These are phyloP conservation scores for Pituophis catenifer DNA, from an alignment of 2,113 vertebrate species.

Conservation along the genomic window DNA sequence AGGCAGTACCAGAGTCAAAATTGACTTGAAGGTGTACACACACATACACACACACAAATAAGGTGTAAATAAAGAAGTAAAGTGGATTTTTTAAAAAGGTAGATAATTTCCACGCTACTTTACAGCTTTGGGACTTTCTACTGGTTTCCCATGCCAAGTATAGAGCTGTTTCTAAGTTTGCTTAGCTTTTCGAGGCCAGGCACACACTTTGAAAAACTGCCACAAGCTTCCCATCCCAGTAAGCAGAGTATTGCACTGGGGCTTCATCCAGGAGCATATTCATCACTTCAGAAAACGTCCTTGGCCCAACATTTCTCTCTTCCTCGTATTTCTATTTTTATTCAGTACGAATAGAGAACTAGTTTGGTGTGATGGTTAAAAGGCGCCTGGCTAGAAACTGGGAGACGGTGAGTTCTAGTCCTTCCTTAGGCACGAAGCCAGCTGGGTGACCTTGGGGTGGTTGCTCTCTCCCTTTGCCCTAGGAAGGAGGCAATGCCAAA, in stretches of 20 bases:
- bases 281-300: not conserved
- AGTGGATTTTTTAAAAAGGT: not conserved
- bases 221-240: not conserved
- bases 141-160: not conserved
- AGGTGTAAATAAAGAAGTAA: no score
- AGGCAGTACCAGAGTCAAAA: no score
- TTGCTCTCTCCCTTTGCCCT: not conserved
- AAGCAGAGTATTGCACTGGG: accelerated
- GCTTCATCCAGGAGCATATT: not conserved
- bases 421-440: not conserved
- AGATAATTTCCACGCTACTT: not conserved
- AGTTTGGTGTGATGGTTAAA: not conserved
- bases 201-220: not conserved
- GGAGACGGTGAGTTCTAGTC: not conserved
- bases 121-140: not conserved
- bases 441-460: not conserved
- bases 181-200: not conserved
- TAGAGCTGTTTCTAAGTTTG: not conserved
- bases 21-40: no score
- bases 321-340: not conserved
- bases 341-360: not conserved
- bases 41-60: no score
- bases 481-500: not conserved
- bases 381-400: not conserved
- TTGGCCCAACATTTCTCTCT: not conserved